Conservation (phyloP, 1,140 invertebrate species). For the Pogonomyrmex californicus region DNA sequence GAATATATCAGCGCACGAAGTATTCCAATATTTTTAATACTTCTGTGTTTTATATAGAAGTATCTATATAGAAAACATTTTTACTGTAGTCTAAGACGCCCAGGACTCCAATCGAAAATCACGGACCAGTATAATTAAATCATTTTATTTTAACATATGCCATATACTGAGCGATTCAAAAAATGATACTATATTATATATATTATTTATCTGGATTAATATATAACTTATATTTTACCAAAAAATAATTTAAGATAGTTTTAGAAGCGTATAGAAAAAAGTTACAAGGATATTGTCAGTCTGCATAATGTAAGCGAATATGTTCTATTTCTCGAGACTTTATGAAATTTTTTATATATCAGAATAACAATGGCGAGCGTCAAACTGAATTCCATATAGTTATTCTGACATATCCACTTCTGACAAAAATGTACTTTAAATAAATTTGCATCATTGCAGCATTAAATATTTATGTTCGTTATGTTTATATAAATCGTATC, state of each 20-base stretch:
- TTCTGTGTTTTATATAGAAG: neutral
- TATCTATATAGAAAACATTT: slow-evolving; percentile 28
- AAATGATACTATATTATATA: neutral
- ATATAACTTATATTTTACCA: neutral
- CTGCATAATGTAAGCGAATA: neutral
- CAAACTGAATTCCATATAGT: neutral
- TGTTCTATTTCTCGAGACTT: neutral
- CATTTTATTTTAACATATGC: neutral
- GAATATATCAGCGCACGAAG: neutral
- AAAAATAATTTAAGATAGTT: slow-evolving; percentile 18
- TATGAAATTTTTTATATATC: neutral
- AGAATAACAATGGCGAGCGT: neutral
- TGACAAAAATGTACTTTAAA: neutral
- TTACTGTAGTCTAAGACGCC: neutral
- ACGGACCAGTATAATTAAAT: slow-evolving; percentile 13
- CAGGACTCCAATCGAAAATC: neutral
- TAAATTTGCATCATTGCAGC: neutral
- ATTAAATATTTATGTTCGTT: neutral
- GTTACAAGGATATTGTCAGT: neutral
- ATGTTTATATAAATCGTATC: neutral
- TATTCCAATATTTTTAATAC: slow-evolving; percentile 23
- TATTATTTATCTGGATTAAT: neutral
- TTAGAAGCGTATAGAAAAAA: neutral
- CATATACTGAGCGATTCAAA: neutral
- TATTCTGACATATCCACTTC: slow-evolving; percentile 1